phyloP scores from a whole-genome alignment of 2,797 vertebrate genomes.

The Hippopotamyrus pictus region DNA sequence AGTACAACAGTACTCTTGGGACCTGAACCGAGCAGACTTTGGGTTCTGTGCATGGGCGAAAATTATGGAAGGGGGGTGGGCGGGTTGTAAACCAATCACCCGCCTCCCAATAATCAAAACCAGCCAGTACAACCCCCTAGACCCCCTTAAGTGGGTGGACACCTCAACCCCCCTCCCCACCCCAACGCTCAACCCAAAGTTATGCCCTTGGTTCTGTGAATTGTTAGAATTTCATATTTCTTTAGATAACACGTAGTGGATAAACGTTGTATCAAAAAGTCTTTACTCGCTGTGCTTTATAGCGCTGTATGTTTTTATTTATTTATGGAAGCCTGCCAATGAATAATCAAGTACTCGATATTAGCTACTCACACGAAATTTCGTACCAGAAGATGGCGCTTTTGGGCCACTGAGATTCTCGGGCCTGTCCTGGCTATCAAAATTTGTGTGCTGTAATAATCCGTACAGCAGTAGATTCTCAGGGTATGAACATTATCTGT shows the following conservation, averaged over 20 bases:
- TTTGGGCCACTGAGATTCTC: background rate
- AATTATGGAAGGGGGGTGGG: background rate
- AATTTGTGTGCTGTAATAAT: background rate
- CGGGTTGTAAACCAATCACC: background rate
- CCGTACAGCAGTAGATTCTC: background rate
- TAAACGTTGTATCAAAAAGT: background rate
- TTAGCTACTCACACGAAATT: background rate
- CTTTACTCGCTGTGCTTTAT: background rate
- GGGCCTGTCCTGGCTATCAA: background rate
- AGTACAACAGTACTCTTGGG: background rate
- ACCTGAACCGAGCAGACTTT: background rate
- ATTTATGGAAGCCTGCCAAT: background rate
- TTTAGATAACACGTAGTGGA: background rate
- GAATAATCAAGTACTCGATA: background rate
- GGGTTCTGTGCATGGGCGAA: background rate
- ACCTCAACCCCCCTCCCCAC: background rate
- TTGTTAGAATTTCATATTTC: background rate
- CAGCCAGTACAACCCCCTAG: background rate
- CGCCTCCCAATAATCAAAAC: background rate
- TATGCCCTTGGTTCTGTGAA: background rate
- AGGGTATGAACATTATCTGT: no score
- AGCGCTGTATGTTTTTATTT: background rate
- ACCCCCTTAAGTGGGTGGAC: background rate
- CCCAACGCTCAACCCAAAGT: background rate
- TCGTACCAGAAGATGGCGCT: slow-evolving; percentile 4